Conservation (phyloP, 2,888 invertebrate species). For the Chrysotoxum bicinctum region DNA sequence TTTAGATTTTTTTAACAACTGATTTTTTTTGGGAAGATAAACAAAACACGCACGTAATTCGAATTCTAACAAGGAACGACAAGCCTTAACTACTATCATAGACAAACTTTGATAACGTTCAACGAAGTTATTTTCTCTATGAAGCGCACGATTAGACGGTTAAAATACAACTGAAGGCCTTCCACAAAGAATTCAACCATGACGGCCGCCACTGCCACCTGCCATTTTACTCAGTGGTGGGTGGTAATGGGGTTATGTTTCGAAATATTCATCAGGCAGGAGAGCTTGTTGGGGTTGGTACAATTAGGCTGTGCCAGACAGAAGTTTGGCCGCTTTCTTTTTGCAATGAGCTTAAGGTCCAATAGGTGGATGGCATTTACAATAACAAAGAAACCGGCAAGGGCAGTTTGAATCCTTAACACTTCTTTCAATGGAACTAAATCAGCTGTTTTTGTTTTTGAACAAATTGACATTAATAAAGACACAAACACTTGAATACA, state of each 20-base stretch:
- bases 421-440: not conserved
- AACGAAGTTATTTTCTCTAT: not conserved
- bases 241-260: constrained; percentile 22
- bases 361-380: constrained; percentile 5
- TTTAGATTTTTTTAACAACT: not conserved
- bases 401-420: not conserved
- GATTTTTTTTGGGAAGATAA: not conserved
- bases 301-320: not conserved
- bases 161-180: constrained; percentile 56
- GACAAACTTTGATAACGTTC: not conserved
- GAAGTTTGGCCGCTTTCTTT: constrained; percentile 31
- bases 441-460: constrained; percentile 42
- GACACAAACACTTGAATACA: not conserved
- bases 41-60: not conserved
- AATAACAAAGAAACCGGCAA: constrained; percentile 20
- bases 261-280: not conserved
- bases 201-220: constrained; percentile 10
- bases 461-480: not conserved
- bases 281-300: constrained; percentile 27
- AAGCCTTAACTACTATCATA: not conserved
- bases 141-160: constrained; percentile 40
- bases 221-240: not conserved
- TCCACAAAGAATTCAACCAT: constrained; percentile 27
- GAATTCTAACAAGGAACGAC: not conserved
- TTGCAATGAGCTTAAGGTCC: constrained; percentile 6